A percentile compares a stretch with the other conserved stretches of the same genome.
phyloP scores from a whole-genome alignment of 1,140 invertebrate species.

The Anastrepha ludens region DNA sequence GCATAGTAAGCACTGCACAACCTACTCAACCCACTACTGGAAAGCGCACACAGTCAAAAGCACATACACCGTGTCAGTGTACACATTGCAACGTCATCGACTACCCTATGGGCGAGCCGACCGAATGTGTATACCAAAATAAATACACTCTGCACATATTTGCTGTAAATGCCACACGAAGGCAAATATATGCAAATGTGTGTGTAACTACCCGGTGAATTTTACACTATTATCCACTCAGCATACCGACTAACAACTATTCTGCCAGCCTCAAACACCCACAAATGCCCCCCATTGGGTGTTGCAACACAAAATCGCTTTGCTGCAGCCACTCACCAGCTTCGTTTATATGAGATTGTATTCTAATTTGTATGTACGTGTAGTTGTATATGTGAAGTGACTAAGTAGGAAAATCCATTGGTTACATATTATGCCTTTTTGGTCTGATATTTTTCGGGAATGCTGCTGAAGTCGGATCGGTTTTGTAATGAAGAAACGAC shows the following conservation, averaged over 20 bases:
- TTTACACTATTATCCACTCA: neutral
- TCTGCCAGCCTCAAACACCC: neutral
- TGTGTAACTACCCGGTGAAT: neutral
- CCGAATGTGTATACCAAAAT: neutral
- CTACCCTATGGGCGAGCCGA: neutral
- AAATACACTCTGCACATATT: neutral
- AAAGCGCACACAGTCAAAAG: neutral
- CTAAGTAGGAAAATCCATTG: neutral
- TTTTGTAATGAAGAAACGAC: too few relatives aligned
- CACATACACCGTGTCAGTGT: neutral
- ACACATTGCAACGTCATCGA: neutral
- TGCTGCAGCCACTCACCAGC: neutral
- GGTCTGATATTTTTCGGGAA: too few relatives aligned
- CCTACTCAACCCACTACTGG: neutral
- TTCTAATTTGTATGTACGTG: neutral
- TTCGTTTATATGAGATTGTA: neutral
- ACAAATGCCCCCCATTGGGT: neutral
- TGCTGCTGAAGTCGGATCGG: too few relatives aligned
- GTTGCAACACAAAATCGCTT: conserved; percentile 3
- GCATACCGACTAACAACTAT: neutral
- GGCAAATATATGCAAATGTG: neutral
- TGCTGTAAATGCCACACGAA: conserved; percentile 5
- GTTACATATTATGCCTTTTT: too few relatives aligned
- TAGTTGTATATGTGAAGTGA: neutral
- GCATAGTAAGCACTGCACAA: neutral